Evolutionary conservation across 1,140 invertebrate genomes (phyloP), one percentile per base, ranked within the genome.

Genomic region (Trachymyrmex cornetzi): DNA sequence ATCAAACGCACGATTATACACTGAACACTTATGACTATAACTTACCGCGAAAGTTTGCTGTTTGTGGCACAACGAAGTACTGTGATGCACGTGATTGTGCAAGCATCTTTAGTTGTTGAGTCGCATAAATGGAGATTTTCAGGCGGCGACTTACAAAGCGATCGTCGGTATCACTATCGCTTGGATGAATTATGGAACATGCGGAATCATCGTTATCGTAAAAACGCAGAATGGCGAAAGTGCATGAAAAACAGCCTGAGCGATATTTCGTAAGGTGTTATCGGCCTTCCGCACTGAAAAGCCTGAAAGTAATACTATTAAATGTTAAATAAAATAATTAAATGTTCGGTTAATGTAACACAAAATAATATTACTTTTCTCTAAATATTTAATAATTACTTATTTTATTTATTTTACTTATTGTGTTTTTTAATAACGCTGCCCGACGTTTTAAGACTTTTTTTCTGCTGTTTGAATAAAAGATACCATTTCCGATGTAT

Each of bases 61-160:
- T 81, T 81, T 81, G 11, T 81, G 34, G 79, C 48, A 81, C 48
- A 14, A 38, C 22, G 71, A 77, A 85, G 55, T 22, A 69, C 64
- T 50, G 22, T 66, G 86, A 85, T 66, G 53, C 71, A 89, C 64
- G 22, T 55, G 63, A 87, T 87, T 59, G 66, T 77, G 55, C 6
- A 22, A 63, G 22, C 44, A 48, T 44, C 74, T 79, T 34, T n/a
- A 30, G 12, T 14, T 38, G 44, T 67, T 24, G 59, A 79, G 2
- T 75, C 53, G 61, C 67, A 63, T 74, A 77, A 81, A 57, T 75
- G 71, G 67, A 89, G 84, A 82, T 87, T 90, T 87, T 22, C 82
- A 89, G 66, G 55, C 88, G 72, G 77, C 88, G 86, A 74, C n/a
- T 50, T 27, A 24, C 75, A 71, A 89, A 75, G 38, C 38, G 72